A percentile compares a stretch with the other conserved stretches of the same genome.
These are phyloP conservation scores for Papilio helenus DNA, from an alignment of 1,140 invertebrate genomes.

Conservation along the genomic window DNA sequence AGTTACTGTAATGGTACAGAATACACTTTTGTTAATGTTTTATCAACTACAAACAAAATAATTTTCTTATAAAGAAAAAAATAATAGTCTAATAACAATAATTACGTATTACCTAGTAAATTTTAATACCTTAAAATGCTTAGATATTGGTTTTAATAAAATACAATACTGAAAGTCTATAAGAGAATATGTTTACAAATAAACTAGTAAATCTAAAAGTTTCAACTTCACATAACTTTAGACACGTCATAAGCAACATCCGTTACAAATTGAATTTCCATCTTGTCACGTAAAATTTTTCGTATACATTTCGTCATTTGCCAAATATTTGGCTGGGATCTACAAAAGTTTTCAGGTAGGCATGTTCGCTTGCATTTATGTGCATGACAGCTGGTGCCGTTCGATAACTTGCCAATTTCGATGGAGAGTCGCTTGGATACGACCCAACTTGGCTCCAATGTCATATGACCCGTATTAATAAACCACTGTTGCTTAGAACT, in stretches of 20 bases:
- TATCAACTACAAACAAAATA: not conserved
- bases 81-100: too few species aligned
- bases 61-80: not conserved
- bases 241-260: conserved; percentile 28
- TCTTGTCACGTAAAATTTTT: conserved; percentile 3
- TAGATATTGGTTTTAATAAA: not conserved
- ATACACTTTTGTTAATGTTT: conserved; percentile 13
- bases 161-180: not conserved
- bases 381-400: conserved; percentile 55
- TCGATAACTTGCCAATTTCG: conserved; percentile 63
- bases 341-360: conserved; percentile 33
- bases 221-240: conserved; percentile 17
- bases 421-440: conserved; percentile 57
- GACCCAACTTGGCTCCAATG: conserved; percentile 60
- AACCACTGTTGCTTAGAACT: conserved; percentile 45
- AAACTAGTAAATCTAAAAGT: not conserved
- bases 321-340: conserved; percentile 34
- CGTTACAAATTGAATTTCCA: conserved; percentile 25
- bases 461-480: conserved; percentile 57
- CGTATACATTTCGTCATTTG: conserved; percentile 32
- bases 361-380: conserved; percentile 45
- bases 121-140: not conserved
- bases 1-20: not conserved
- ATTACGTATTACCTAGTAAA: not conserved
- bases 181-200: not conserved